Evolutionary conservation across 2,113 vertebrate genomes (phyloP), one percentile per base, ranked within the genome.

Genomic region (Synodontis membranacea): DNA sequence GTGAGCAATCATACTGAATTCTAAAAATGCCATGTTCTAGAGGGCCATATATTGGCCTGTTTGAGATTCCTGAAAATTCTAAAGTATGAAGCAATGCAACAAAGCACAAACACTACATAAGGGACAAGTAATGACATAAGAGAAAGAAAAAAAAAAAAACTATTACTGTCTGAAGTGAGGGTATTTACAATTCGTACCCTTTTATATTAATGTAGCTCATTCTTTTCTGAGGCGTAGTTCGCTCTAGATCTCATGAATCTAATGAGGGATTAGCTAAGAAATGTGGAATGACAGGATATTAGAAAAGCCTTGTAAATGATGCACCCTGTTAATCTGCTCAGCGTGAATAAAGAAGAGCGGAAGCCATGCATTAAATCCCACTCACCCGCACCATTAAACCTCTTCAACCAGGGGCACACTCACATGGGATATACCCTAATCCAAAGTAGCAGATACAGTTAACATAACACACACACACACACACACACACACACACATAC

Each of bases 311-410:
- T 70, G 64, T 81, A n/a, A 85, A 81, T 62, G 74, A 78, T 76
- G 68, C 48, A 39, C 39, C 37, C 34, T 37, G 37, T 81, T 81
- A 87, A 87, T 87, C 79, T 83, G 50, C 60, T 84, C 58, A 88
- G n/a, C 42, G 42, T 82, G 76, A 70, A 68, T 23, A 44, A 80
- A 50, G 84, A 80, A 80, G 28, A 52, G 78, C 23, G 23, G 75
- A 54, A 82, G 50, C 62, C 72, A 31, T 79, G 66, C 48, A 56
- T 84, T 58, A 60, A 52, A 72, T 37, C 25, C 81, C 23, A 28
- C 68, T 84, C 68, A 76, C 15, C 70, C 68, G 56, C 70, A 78
- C 78, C 83, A 81, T 88, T 58, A 78, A 42, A 62, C 48, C n/a
- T 39, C 10, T 31, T 81, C 46, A n/a, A 68, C 28, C 31, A 3